Conservation (phyloP, 2,113 vertebrate genomes). For the Rhynchopsitta pachyrhyncha region DNA sequence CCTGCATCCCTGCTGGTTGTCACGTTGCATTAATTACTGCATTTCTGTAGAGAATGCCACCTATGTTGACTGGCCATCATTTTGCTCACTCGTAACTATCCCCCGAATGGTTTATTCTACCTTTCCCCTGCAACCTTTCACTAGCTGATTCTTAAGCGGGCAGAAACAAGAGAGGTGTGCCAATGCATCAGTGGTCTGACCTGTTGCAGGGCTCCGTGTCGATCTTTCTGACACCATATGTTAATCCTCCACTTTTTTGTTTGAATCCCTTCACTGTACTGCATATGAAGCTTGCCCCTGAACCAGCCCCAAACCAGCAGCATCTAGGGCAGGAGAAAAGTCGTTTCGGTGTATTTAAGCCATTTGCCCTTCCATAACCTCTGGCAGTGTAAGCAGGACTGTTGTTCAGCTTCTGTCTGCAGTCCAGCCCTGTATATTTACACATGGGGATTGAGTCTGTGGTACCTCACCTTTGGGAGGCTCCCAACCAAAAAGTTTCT, state of each 20-base stretch:
- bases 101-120: background rate
- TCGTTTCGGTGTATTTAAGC: background rate
- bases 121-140: background rate
- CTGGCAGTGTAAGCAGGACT: background rate
- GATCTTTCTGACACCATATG: background rate
- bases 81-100: fast-evolving
- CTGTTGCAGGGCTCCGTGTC: fast-evolving
- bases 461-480: background rate
- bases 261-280: background rate
- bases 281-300: background rate
- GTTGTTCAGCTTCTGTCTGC: background rate
- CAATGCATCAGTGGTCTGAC: background rate
- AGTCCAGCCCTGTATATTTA: background rate
- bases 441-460: background rate
- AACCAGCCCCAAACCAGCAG: background rate
- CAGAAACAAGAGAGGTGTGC: background rate
- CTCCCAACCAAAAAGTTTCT: too few relatives aligned
- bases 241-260: background rate
- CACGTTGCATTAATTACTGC: background rate
- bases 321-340: background rate
- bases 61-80: background rate
- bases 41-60: fast-evolving
- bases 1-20: background rate
- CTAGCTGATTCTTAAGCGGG: background rate
- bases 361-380: background rate